Conservation (phyloP, 1,140 invertebrate genomes). For the Hylaeus volcanicus region DNA sequence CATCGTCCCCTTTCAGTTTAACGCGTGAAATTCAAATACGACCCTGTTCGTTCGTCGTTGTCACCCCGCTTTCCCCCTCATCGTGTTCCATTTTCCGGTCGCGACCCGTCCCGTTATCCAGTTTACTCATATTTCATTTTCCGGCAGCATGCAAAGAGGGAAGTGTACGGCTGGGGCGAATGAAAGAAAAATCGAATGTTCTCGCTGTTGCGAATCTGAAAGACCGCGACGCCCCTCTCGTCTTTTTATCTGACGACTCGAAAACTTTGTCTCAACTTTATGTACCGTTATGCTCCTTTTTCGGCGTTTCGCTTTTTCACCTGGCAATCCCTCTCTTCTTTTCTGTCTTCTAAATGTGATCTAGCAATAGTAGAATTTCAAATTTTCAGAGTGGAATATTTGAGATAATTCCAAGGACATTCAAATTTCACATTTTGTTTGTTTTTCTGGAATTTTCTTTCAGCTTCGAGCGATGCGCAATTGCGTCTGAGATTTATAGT, state of each 20-base stretch:
- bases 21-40: conserved; percentile 30
- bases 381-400: too few species aligned
- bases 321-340: too few species aligned
- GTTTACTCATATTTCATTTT: conserved; percentile 39
- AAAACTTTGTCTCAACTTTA: not conserved
- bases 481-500: too few species aligned
- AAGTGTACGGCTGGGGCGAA: not conserved
- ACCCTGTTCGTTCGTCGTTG: not conserved
- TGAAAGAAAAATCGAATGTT: conserved; percentile 28
- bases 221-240: not conserved
- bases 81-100: conserved; percentile 28
- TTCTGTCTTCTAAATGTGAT: too few species aligned
- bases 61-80: not conserved
- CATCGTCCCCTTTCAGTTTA: conserved; percentile 11
- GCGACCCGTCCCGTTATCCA: conserved; percentile 28
- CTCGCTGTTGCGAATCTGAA: not conserved
- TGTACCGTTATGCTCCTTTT: too few species aligned
- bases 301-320: too few species aligned
- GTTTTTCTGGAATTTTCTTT: too few species aligned
- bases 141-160: not conserved
- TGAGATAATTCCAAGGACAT: too few species aligned
- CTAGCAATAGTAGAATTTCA: too few species aligned
- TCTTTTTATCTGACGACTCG: not conserved
- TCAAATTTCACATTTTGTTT: too few species aligned
- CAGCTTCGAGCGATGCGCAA: too few species aligned